Evolutionary conservation across 2,113 vertebrate genomes (phyloP).

Genomic region (Nothoprocta perdicaria): DNA sequence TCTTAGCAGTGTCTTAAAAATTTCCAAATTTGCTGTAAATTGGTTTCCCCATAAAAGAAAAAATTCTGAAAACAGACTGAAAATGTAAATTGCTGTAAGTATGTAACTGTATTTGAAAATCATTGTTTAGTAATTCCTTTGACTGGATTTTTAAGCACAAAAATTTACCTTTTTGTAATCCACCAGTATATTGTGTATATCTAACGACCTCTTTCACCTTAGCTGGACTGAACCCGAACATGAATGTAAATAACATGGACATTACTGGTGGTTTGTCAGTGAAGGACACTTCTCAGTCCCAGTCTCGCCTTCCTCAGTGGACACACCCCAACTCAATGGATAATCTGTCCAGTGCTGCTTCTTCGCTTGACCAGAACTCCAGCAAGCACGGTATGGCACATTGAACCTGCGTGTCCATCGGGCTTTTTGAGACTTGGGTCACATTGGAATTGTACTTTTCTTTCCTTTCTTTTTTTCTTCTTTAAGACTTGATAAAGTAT

Average conservation of each 20-base stretch:
- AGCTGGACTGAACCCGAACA: conserved; percentile 96
- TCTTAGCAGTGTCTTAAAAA: background rate
- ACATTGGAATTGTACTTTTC: background rate
- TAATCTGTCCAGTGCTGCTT: conserved; percentile 88
- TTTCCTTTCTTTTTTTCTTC: rapidly evolving
- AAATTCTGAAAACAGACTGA: background rate
- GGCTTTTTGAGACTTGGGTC: background rate
- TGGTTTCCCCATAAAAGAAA: background rate
- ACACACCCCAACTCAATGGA: conserved; percentile 97
- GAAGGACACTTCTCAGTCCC: conserved; percentile 95
- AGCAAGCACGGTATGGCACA: conserved; percentile 88
- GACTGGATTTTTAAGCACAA: background rate
- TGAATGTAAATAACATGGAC: conserved; percentile 98
- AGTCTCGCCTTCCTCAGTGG: conserved; percentile 98
- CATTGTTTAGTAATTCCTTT: background rate
- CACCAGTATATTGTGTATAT: rapidly evolving
- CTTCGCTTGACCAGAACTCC: conserved; percentile 93
- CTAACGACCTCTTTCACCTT: conserved; percentile 13
- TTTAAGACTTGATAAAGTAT: background rate
- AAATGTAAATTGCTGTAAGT: background rate
- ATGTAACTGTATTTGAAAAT: background rate
- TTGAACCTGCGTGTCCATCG: background rate
- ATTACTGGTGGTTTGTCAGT: conserved; percentile 88
- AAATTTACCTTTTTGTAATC: background rate
- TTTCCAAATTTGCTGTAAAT: background rate